Evolutionary conservation across 2,888 invertebrate genomes (phyloP).

Genomic region (Cerceris rybyensis): DNA sequence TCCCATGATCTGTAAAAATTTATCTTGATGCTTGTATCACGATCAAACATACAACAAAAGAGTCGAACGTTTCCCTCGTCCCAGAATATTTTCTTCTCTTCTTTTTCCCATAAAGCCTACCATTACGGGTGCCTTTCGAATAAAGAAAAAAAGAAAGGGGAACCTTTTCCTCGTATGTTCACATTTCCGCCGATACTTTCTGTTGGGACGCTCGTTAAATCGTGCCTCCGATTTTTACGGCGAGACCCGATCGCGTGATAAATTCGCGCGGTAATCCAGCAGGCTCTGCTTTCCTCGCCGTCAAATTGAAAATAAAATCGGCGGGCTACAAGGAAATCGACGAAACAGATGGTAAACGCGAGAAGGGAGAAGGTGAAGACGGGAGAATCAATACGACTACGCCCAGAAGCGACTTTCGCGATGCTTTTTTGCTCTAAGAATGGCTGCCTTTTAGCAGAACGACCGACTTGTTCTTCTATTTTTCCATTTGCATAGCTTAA

Average conservation of each 20-base stretch:
- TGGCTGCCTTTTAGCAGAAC: constrained; percentile 44
- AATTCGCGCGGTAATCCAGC: constrained; percentile 3
- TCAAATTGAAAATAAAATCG: constrained; percentile 18
- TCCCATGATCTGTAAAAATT: no score
- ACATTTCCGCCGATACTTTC: neutral
- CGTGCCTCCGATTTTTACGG: neutral
- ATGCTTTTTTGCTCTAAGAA: neutral
- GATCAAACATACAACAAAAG: constrained; percentile 3
- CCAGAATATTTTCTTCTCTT: no score
- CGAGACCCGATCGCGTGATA: constrained; percentile 1
- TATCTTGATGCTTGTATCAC: no score
- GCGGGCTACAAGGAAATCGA: neutral
- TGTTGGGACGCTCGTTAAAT: neutral
- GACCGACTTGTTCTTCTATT: constrained; percentile 37
- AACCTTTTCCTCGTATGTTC: neutral
- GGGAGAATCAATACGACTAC: neutral
- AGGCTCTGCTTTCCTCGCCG: neutral
- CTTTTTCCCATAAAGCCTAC: no score
- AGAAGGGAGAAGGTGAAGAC: neutral
- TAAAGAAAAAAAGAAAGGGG: neutral
- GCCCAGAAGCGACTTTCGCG: constrained; percentile 3
- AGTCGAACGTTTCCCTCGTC: no score
- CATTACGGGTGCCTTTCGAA: neutral
- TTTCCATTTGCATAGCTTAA: constrained; percentile 56
- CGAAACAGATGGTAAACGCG: neutral